Conservation (phyloP, 1,140 invertebrate species). For the Micrasema minimum region DNA sequence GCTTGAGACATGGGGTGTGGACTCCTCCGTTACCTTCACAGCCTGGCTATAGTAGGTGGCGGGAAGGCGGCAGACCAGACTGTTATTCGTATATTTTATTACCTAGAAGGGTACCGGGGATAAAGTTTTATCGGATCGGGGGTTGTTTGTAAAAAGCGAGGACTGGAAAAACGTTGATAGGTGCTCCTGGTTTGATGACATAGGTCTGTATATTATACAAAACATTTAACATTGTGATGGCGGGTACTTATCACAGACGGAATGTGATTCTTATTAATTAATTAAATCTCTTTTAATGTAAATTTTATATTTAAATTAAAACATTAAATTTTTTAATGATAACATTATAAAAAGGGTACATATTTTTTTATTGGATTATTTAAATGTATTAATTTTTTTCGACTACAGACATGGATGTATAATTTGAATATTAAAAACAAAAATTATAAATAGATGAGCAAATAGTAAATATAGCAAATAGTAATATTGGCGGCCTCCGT, state of each 20-base stretch:
- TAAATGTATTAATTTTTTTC: not conserved
- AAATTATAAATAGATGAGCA: too few species aligned
- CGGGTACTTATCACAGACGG: not conserved
- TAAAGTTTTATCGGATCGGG: constrained; percentile 32
- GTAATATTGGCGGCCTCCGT: too few species aligned
- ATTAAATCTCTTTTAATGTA: not conserved
- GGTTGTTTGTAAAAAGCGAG: constrained; percentile 19
- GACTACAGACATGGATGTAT: too few species aligned
- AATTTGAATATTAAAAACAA: too few species aligned
- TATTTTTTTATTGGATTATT: not conserved
- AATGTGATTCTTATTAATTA: not conserved
- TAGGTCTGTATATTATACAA: not conserved
- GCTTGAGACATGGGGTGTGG: not conserved
- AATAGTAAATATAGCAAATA: too few species aligned
- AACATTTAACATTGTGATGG: not conserved
- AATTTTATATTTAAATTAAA: not conserved
- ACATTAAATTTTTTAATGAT: not conserved
- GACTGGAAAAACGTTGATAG: constrained; percentile 10
- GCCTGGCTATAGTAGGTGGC: not conserved
- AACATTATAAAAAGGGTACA: not conserved
- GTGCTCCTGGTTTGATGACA: not conserved
- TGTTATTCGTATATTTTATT: constrained; percentile 39
- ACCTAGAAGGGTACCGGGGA: constrained; percentile 7
- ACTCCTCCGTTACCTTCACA: not conserved
- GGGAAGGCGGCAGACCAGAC: not conserved